Conservation (phyloP, 2,113 vertebrate genomes). For the Microtus montanus region DNA sequence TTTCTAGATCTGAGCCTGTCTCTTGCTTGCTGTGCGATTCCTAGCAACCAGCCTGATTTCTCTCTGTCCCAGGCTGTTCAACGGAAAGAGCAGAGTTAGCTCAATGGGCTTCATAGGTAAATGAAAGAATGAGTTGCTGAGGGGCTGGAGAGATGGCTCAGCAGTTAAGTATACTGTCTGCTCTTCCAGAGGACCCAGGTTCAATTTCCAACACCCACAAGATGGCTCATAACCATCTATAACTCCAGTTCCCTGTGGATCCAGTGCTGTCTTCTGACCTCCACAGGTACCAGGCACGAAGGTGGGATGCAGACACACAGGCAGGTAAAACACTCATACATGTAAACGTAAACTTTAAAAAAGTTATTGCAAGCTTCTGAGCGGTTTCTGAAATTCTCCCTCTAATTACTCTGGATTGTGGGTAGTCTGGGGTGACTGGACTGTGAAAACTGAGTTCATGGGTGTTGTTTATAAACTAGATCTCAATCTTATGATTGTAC, state of each 20-base stretch:
- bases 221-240: background rate
- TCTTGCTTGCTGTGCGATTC: conserved; percentile 17
- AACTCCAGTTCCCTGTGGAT: background rate
- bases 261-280: background rate
- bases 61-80: background rate
- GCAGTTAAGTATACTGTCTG: background rate
- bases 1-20: background rate
- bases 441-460: background rate
- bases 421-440: background rate
- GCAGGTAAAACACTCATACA: background rate
- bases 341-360: background rate
- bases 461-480: background rate
- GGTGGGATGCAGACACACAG: background rate
- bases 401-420: background rate
- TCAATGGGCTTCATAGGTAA: background rate
- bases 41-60: background rate
- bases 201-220: background rate
- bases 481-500: background rate
- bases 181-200: background rate
- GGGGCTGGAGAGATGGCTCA: background rate
- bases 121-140: background rate
- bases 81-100: too few relatives aligned
- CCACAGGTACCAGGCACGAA: background rate
- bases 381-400: background rate
- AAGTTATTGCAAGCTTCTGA: background rate